Base-by-base conservation (phyloP, 1,140 invertebrate genomes). In the Triops cancriformis region DNA sequence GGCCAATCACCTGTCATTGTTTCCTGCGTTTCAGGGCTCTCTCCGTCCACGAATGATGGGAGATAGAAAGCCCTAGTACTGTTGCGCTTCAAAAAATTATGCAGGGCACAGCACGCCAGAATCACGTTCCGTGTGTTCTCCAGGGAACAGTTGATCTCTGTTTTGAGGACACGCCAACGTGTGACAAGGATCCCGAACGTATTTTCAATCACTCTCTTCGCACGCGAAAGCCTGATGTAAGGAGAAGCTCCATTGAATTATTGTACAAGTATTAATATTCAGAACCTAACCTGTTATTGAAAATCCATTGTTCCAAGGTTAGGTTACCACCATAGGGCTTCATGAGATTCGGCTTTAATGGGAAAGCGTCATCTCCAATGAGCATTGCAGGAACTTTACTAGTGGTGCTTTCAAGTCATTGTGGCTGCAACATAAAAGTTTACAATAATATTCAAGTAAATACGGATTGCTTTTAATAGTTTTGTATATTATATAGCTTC, bases 361-460 rank as follows among this genome's bases (percentile, higher is more conserved):
- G 81, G 82, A 88, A 89, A 72, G 85, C 86, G 76, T 86, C 85
- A 82, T 88, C 86, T 18, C 83, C 83, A 73, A 87, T 83, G 73
- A 87, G 82, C 79, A 83, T 78, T 77, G 84, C 83, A 10, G 84
- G 82, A 2, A 84, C 14, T 73, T 81, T 75, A 37, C 74, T 78
- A 75, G 74, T 74, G 42, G 73, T 81, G 76, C 80, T 80, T n/a
- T 80, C 76, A 64, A 85, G 77, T 76, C 77, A 76, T 45, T 43
- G 10, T 18, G n/a, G n/a, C n/a, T n/a, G n/a, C n/a, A n/a, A n/a
- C n/a, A n/a, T n/a, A n/a, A n/a, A n/a, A n/a, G n/a, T n/a, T n/a
- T n/a, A n/a, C n/a, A n/a, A n/a, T n/a, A n/a, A n/a, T n/a, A n/a
- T n/a, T n/a, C n/a, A n/a, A n/a, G n/a, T n/a, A n/a, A n/a, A n/a